These are phyloP conservation scores for Drosophila mercatorum DNA, from an alignment of 2,888 invertebrate species.

Conservation along the genomic window DNA sequence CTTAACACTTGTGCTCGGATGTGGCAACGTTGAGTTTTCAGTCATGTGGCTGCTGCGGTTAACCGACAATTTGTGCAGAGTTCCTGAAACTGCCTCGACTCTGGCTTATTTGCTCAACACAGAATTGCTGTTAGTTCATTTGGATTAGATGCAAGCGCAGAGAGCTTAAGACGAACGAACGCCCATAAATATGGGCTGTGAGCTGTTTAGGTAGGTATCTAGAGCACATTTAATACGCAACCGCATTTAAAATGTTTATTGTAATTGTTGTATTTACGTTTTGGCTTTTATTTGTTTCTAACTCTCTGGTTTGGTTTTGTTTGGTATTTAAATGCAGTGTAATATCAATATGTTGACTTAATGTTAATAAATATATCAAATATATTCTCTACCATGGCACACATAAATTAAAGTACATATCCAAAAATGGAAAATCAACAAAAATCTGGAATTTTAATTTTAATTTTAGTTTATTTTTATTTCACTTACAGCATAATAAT, in stretches of 20 bases:
- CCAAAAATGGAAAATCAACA: constrained; percentile 12
- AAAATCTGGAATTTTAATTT: background rate
- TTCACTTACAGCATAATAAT: constrained; percentile 25
- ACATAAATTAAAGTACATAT: constrained; percentile 54
- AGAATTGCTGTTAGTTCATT: constrained; percentile 63
- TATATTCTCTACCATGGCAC: constrained; percentile 41
- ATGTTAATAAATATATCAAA: constrained; percentile 77
- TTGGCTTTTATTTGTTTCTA: constrained; percentile 49
- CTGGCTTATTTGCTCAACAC: constrained; percentile 53
- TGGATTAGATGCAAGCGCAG: constrained; percentile 46
- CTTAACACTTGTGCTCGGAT: constrained; percentile 14
- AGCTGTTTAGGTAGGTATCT: constrained; percentile 2
- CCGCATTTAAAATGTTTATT: constrained; percentile 70
- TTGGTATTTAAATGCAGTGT: constrained; percentile 67
- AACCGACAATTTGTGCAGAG: constrained; percentile 78
- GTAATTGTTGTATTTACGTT: constrained; percentile 71
- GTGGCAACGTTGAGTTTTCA: constrained; percentile 61
- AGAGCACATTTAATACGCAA: constrained; percentile 23
- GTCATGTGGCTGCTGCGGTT: constrained; percentile 77
- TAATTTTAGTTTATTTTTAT: background rate
- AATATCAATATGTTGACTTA: constrained; percentile 80
- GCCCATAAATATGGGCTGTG: background rate
- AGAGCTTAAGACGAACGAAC: background rate
- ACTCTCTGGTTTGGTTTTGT: constrained; percentile 34
- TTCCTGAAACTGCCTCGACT: constrained; percentile 46